Base-by-base conservation (phyloP, 2,888 invertebrate genomes). In the Brachypalpus laphriformis region DNA sequence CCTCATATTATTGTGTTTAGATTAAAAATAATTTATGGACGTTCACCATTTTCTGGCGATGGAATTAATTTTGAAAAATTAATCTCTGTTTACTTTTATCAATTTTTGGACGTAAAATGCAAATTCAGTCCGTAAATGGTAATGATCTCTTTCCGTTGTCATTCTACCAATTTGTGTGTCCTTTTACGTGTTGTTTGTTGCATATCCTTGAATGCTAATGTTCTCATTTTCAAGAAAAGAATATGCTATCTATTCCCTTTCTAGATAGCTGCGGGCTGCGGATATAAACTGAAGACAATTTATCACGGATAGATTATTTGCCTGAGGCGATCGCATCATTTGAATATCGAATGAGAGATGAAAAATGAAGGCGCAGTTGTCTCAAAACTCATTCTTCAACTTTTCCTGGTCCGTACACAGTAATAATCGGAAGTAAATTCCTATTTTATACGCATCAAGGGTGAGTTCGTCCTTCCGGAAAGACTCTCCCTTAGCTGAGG, bases 301-400 rank as follows among this genome's bases (percentile, higher is more conserved):
- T 80, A 85, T 85, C 83, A 70, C 37, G 66, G 70, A 75, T 54
- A 75, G 75, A 66, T 80, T 80, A 70, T 74, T 85, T 70, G 81
- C 85, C 85, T 65, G 3, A 85, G 85, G 85, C 85, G 81, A 85
- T 85, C 66, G 70, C 75, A 70, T 85, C 45, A 85, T 85, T 81
- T 85, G 81, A 81, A 85, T 85, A 85, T 71, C 71, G 70, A 65
- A 71, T 65, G 57, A 49, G 65, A 70, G 16, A 61, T 81, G 61
- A 75, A 61, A 81, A 82, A 77, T 72, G 65, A 82, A 59, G 59
- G 71, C 68, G 66, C 63, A 65, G 37, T 65, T 56, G 28, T 51
- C 65, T 45, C 18, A 18, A 25, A 76, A 56, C 80, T 83, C 74
- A 80, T 81, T 47, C 75, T 85, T 77, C 42, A 59, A 34, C 28